Conservation (phyloP, 2,888 invertebrate species). For the Willowsia nigromaculata region DNA sequence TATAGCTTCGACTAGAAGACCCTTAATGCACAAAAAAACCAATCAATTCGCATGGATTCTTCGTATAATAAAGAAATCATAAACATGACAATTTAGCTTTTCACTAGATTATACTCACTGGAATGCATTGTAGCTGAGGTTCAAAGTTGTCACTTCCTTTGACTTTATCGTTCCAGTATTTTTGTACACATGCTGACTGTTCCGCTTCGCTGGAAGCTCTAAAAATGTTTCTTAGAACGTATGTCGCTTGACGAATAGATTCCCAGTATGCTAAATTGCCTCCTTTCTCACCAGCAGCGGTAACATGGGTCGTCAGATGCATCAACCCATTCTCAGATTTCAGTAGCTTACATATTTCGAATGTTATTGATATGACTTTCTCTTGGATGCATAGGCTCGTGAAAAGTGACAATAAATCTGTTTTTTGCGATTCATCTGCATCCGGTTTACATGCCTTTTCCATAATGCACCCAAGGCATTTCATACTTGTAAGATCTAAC, state of each 20-base stretch:
- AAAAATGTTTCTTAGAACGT: conserved; percentile 61
- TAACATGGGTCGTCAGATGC: not conserved
- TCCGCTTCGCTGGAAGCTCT: conserved; percentile 26
- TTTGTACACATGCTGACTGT: conserved; percentile 43
- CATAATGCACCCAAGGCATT: conserved; percentile 11
- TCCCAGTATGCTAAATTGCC: not conserved
- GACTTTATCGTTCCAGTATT: conserved; percentile 65
- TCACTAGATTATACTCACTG: conserved; percentile 32
- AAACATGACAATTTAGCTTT: not conserved
- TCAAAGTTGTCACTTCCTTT: not conserved
- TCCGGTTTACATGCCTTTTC: conserved; percentile 14
- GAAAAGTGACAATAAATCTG: conserved; percentile 18
- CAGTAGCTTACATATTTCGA: conserved; percentile 4
- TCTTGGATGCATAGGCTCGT: conserved; percentile 7
- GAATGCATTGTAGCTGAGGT: conserved; percentile 10
- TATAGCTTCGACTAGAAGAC: conserved; percentile 79
- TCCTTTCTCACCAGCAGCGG: not conserved
- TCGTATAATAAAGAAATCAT: not conserved
- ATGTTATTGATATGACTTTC: conserved; percentile 33
- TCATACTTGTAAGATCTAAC: conserved; percentile 9
- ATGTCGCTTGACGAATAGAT: conserved; percentile 16
- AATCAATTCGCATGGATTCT: not conserved
- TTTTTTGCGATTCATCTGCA: not conserved
- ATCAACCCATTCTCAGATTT: not conserved
- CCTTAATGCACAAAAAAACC: conserved; percentile 70